phyloP scores from a whole-genome alignment of 2,888 invertebrate genomes.

The Drosophila kanekoi region DNA sequence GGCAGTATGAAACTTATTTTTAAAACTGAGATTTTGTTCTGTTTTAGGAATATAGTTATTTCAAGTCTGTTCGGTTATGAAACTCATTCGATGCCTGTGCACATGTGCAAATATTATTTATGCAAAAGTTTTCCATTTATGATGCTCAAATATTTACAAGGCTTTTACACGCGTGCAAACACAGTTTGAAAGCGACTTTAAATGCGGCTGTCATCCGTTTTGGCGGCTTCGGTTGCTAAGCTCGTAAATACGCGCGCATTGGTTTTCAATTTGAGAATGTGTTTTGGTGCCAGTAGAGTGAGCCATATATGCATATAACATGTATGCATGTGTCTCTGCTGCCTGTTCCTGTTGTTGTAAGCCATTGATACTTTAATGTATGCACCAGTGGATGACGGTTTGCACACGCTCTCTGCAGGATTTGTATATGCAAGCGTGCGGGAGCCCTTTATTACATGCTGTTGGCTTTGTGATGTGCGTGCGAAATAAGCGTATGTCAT shows the following conservation, averaged over 20 bases:
- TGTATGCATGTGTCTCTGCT: slow-evolving; percentile 16
- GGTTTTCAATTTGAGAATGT: slow-evolving; percentile 71
- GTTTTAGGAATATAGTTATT: too few species aligned
- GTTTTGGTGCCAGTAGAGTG: slow-evolving; percentile 32
- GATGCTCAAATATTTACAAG: slow-evolving; percentile 32
- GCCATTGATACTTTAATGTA: slow-evolving; percentile 77
- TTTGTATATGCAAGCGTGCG: slow-evolving; percentile 44
- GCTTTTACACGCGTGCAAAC: slow-evolving; percentile 2
- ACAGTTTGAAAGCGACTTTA: slow-evolving; percentile 42
- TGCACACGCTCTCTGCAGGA: slow-evolving; percentile 63
- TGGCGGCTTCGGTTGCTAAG: slow-evolving; percentile 25
- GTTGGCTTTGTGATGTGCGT: slow-evolving; percentile 48
- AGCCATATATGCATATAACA: slow-evolving; percentile 8
- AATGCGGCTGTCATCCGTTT: slow-evolving; percentile 17
- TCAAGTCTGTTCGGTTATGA: neutral
- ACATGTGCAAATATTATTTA: slow-evolving; percentile 19
- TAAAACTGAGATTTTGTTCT: too few species aligned
- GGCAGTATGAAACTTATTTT: too few species aligned
- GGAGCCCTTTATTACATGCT: slow-evolving; percentile 22
- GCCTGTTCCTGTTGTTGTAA: slow-evolving; percentile 39
- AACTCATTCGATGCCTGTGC: neutral
- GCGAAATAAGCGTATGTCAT: slow-evolving; percentile 16
- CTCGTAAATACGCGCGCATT: slow-evolving; percentile 51
- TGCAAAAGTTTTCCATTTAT: slow-evolving; percentile 30
- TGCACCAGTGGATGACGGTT: slow-evolving; percentile 53